Evolutionary conservation across 2,888 invertebrate species (phyloP), one percentile per base, ranked within the genome.

Genomic region (Subacronicta megacephala): DNA sequence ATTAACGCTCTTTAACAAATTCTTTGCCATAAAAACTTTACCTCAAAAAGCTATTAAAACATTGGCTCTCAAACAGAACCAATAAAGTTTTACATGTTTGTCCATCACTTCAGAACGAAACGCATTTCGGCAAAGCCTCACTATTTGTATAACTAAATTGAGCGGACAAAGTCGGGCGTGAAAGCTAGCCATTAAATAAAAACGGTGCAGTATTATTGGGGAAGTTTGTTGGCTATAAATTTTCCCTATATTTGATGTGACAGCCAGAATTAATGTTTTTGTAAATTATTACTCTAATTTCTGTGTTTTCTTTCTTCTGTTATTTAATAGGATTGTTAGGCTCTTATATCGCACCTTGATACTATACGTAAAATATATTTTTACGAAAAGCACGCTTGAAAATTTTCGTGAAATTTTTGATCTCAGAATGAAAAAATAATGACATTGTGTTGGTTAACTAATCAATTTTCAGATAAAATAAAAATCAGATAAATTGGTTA

Each of bases 1-100:
- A 29, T 29, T 12, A 29, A 29, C 2, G 29, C n/a, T n/a, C 6
- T n/a, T n/a, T 2, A 31, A n/a, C n/a, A 31, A 26, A 31, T 5
- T 31, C 31, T 0, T 31, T n/a, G 0, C 29, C 6, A 12, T 12
- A 29, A 12, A 29, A 29, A 29, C 29, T 29, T n/a, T n/a, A 29
- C 29, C 12, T 6, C 3, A 12, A 12, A 29, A 29, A 2, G 1
- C 3, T 2, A 12, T 29, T 12, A 12, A 29, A 29, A 12, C 12
- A 4, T 29, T 12, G 12, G 3, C 10, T 9, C 12, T 29, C 29
- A 36, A 68, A 42, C 43, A 46, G 42, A 68, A 63, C 29, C 16
- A 43, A 68, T 68, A 43, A 63, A 72, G 56, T 76, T 62, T 68
- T 68, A 53, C 67, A 69, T 76, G 74, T 80, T 67, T 62, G 68